phyloP scores from a whole-genome alignment of 1,140 invertebrate species.

The Wasmannia auropunctata region DNA sequence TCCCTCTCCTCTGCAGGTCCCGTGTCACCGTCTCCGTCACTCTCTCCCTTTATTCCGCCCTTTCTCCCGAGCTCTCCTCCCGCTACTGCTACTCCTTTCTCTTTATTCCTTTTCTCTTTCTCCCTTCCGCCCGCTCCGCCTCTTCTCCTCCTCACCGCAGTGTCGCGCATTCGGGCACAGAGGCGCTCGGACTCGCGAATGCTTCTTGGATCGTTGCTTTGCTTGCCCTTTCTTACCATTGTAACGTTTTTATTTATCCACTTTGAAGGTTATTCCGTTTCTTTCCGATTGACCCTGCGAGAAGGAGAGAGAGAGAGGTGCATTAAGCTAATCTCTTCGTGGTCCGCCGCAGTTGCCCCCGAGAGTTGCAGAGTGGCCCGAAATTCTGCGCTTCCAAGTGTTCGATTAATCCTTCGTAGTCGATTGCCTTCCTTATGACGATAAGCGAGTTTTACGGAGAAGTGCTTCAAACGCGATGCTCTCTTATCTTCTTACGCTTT shows the following conservation, averaged over 20 bases:
- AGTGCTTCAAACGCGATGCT: background rate
- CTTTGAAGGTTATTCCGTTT: constrained; percentile 66
- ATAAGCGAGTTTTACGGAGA: background rate
- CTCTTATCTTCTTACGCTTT: background rate
- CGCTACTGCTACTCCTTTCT: constrained; percentile 29
- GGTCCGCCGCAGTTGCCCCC: background rate
- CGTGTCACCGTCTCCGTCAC: constrained; percentile 21
- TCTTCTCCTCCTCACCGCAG: background rate
- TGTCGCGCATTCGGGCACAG: constrained; percentile 39
- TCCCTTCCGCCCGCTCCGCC: background rate
- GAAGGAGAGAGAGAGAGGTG: background rate
- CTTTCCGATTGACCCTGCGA: constrained; percentile 59
- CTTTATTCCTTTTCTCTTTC: constrained; percentile 21
- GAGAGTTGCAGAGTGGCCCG: constrained; percentile 8
- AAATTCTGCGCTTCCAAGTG: constrained; percentile 22
- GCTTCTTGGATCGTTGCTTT: constrained; percentile 27
- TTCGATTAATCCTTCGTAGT: constrained; percentile 10
- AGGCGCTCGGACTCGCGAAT: constrained; percentile 11
- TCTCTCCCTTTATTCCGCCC: constrained; percentile 44
- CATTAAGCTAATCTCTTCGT: constrained; percentile 31
- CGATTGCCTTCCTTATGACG: background rate
- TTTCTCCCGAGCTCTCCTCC: constrained; percentile 63
- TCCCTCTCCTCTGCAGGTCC: constrained; percentile 24
- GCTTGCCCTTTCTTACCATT: constrained; percentile 63
- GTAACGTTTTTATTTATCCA: constrained; percentile 72